Percentiles rank a stretch among this genome's conserved stretches.
phyloP scores from a whole-genome alignment of 1,140 invertebrate genomes.

The Sycobia sp. region DNA sequence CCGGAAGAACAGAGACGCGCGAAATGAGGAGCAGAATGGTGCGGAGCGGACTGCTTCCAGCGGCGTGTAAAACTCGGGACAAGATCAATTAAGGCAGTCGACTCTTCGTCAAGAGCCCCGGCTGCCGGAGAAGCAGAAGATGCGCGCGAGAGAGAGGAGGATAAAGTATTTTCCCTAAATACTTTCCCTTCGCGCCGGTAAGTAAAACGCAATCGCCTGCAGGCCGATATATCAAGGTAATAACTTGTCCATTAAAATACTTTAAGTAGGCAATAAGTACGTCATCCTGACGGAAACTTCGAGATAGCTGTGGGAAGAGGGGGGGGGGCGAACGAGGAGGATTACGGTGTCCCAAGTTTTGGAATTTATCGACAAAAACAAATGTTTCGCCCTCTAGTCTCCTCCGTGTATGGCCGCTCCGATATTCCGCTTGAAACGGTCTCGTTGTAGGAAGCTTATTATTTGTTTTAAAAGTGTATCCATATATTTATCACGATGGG shows the following conservation, averaged over 20 bases:
- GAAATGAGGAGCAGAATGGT: too few relatives aligned
- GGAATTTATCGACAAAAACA: slow-evolving; percentile 27
- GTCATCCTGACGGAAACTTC: slow-evolving; percentile 5
- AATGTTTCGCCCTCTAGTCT: slow-evolving; percentile 4
- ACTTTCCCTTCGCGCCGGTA: neutral
- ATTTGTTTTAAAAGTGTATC: too few relatives aligned
- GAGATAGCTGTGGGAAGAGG: slow-evolving; percentile 5
- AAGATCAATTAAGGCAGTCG: slow-evolving; percentile 25
- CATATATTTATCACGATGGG: too few relatives aligned
- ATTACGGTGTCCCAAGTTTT: too few relatives aligned
- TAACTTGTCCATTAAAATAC: slow-evolving; percentile 33
- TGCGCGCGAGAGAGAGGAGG: too few relatives aligned
- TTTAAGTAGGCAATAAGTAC: slow-evolving; percentile 31
- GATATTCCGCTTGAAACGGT: too few relatives aligned
- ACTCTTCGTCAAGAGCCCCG: too few relatives aligned
- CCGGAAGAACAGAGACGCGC: too few relatives aligned
- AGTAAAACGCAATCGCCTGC: slow-evolving; percentile 1
- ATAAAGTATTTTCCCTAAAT: slow-evolving; percentile 11
- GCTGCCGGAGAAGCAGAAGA: neutral
- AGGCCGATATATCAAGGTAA: slow-evolving; percentile 22
- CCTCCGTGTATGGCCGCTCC: neutral
- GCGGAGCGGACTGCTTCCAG: neutral
- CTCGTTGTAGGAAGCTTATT: too few relatives aligned
- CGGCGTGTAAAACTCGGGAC: slow-evolving; percentile 8
- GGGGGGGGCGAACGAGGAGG: too few relatives aligned